Evolutionary conservation across 2,797 vertebrate species (phyloP), one percentile per base, ranked within the genome.

Genomic region (Pipistrellus pipistrellus): DNA sequence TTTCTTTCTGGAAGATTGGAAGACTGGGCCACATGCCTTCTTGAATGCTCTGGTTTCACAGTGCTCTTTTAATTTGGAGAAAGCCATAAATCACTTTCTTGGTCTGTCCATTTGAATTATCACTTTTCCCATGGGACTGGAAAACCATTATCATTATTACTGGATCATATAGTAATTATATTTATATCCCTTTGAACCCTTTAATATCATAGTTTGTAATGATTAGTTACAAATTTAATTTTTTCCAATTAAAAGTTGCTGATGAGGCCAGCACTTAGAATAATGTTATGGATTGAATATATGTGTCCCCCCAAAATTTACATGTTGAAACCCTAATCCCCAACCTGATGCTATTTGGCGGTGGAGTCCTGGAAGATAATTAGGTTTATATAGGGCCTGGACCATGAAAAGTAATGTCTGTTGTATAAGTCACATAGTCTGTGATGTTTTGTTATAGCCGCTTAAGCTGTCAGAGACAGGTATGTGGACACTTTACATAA

Each of bases 31-130:
- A 53, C 71, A 86, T 84, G 62, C 21, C 30, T 88, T 92, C 82
- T 85, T 85, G 6, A 92, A 80, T 76, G 62, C 35, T 66, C 32
- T 11, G 48, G 18, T 75, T 89, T 83, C 15, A 78, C 18, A 53
- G 35, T 53, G 32, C 53, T 81, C 30, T 93, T 97, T 85, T 44
- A 59, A 35, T 88, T 83, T 88, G 44, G 18, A 90, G 55, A 85
- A 62, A 55, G 17, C 48, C 46, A 0, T 41, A 46, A 77, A 35
- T 77, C 80, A 46, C 8, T 20, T 88, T 93, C 91, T 92, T 75
- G 10, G 15, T 62, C 20, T 90, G 48, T 27, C 3, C 27, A 94
- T 23, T 25, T 93, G 55, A 77, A 87, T 77, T 85, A 90, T 25
- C 30, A 85, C 62, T n/a, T 85, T 89, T 85, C 14, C 41, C 38